A percentile compares a stretch with the other conserved stretches of the same genome.
phyloP scores from a whole-genome alignment of 2,888 invertebrate species.

The Drosophila yooni region DNA sequence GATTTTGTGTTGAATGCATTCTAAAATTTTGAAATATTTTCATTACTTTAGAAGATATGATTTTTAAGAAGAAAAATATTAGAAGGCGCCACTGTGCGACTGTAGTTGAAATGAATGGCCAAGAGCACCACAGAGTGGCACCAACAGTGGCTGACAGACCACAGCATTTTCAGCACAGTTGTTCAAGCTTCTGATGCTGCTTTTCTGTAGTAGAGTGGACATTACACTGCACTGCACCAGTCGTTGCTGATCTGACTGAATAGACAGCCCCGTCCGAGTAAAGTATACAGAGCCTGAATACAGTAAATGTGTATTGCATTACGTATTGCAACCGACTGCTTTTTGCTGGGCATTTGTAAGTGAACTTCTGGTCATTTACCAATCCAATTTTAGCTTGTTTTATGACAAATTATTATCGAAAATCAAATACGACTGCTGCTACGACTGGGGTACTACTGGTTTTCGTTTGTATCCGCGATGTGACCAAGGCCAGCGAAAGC shows the following conservation, averaged over 20 bases:
- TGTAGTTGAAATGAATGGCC: background rate
- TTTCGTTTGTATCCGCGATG: constrained; percentile 7
- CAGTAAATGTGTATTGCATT: constrained; percentile 48
- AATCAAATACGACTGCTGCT: constrained; percentile 55
- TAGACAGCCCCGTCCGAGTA: background rate
- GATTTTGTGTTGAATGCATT: background rate
- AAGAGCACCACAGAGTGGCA: background rate
- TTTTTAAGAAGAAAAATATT: background rate
- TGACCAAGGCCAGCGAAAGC: constrained; percentile 11
- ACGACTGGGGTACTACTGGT: constrained; percentile 14
- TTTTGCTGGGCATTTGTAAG: constrained; percentile 66
- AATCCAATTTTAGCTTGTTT: constrained; percentile 83
- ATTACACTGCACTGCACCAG: constrained; percentile 58
- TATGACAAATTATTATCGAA: constrained; percentile 82
- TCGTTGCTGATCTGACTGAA: constrained; percentile 36
- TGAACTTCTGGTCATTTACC: constrained; percentile 78
- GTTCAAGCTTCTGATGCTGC: constrained; percentile 23
- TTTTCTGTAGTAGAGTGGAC: constrained; percentile 50
- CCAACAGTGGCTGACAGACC: constrained; percentile 42
- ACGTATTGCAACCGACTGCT: constrained; percentile 44
- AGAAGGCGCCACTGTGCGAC: background rate
- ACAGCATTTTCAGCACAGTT: constrained; percentile 58
- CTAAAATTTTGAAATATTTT: background rate
- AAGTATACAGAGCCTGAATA: constrained; percentile 14
- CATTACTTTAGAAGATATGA: too few relatives aligned